Percentiles rank a stretch among this genome's conserved stretches.
Evolutionary conservation across 2,797 vertebrate species (phyloP).

Genomic region (Tragelaphus eurycerus): DNA sequence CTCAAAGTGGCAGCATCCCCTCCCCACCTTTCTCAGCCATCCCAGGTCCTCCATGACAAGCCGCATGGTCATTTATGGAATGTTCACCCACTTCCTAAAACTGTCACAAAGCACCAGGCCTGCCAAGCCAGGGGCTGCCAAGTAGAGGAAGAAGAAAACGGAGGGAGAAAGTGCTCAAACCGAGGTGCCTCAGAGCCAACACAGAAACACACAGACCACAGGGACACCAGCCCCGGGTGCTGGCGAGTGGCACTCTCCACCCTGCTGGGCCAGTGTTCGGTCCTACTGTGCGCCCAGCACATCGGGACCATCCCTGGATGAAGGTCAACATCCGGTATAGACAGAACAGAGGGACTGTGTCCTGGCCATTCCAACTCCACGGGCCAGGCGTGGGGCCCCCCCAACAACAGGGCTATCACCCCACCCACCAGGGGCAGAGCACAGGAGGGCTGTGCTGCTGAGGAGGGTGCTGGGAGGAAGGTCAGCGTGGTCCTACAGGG

Average conservation of each 20-base stretch:
- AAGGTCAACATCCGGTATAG: background rate
- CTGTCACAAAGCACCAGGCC: background rate
- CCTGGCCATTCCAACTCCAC: rapidly evolving
- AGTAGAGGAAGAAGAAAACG: background rate
- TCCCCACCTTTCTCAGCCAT: conserved; percentile 39
- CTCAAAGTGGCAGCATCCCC: background rate
- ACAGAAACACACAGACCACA: background rate
- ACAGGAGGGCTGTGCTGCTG: rapidly evolving
- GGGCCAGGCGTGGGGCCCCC: rapidly evolving
- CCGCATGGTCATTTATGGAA: background rate
- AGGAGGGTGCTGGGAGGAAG: background rate
- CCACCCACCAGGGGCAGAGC: rapidly evolving
- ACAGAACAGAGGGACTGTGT: rapidly evolving
- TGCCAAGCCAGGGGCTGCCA: rapidly evolving
- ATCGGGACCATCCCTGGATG: background rate
- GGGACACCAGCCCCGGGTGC: background rate
- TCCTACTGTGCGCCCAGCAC: rapidly evolving
- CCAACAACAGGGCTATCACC: background rate
- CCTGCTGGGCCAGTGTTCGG: rapidly evolving
- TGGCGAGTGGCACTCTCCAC: rapidly evolving
- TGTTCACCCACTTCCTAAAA: conserved; percentile 29
- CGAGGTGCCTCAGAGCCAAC: rapidly evolving
- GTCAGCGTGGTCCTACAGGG: background rate
- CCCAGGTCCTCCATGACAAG: background rate
- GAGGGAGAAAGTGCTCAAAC: background rate